phyloP scores from a whole-genome alignment of 2,113 vertebrate species.

The Cyprinodon brontotheroides region DNA sequence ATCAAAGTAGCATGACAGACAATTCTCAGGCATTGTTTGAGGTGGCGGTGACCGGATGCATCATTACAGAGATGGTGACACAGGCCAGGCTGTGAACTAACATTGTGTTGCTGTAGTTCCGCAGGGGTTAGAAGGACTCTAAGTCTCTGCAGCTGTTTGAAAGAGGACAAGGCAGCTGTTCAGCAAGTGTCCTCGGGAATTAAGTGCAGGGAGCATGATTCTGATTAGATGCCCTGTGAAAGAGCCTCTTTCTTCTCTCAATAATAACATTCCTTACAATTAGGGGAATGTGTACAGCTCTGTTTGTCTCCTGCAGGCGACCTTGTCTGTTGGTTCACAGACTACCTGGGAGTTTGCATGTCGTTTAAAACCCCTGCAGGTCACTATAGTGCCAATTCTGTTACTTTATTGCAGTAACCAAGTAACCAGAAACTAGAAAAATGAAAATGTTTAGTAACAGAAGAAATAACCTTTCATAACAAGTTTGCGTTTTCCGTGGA shows the following conservation, averaged over 20 bases:
- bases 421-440: not conserved
- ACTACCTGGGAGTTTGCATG: constrained; percentile 61
- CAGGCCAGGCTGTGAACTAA: constrained; percentile 45
- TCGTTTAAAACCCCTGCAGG: too few relatives aligned
- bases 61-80: constrained; percentile 35
- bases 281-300: constrained; percentile 72
- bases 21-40: constrained; percentile 19
- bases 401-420: not conserved
- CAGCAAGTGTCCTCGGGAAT: constrained; percentile 74
- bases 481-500: constrained; percentile 3
- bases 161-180: constrained; percentile 76
- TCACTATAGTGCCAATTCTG: not conserved
- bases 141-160: constrained; percentile 42
- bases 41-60: constrained; percentile 22
- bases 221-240: constrained; percentile 80
- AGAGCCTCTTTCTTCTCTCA: constrained; percentile 76
- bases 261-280: constrained; percentile 78
- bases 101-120: constrained; percentile 33
- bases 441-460: not conserved
- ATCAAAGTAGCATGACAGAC: constrained; percentile 24
- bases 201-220: constrained; percentile 75
- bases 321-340: constrained; percentile 64
- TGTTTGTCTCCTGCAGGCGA: constrained; percentile 67
- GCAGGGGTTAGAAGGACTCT: constrained; percentile 36
- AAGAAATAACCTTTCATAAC: constrained; percentile 3